Base-by-base conservation (phyloP, 1,140 invertebrate species). In the Aphis gossypii region DNA sequence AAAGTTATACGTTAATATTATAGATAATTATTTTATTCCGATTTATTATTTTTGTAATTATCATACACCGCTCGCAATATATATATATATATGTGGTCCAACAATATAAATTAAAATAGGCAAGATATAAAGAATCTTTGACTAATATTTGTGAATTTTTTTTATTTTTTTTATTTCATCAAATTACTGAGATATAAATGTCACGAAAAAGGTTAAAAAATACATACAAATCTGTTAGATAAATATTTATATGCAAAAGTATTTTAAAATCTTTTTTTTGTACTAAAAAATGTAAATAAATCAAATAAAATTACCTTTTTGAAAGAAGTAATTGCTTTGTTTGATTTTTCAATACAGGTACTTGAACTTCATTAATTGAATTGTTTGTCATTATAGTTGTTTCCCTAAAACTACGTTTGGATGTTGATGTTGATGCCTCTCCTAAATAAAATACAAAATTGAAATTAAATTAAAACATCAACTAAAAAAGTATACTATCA, bases 261-360 rank as follows among this genome's bases (percentile, higher is more conserved):
- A 82, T 82, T 82, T 82, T 38, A 82, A 38, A 38, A 18, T 38
- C n/a, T 82, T 38, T 82, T 82, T 82, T 82, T 82, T 38, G 11
- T 38, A 82, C 76, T 82, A 38, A 82, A 82, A 82, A 38, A 82
- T 82, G 76, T 82, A 82, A 82, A 82, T 35, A 38, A 82, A 82
- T 82, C 76, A 82, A 82, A 82, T 82, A 82, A 82, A 82, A 82
- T 82, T 82, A 82, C 76, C 76, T 82, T 82, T 82, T 82, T 82
- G 76, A 82, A 82, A 82, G 35, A 82, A 82, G 76, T 82, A 82
- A 82, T 82, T 82, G 35, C 35, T 82, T 82, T 82, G 76, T 82
- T 82, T 82, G 76, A 20, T 82, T 82, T 82, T 82, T 82, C 20
- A 35, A 82, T 82, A 18, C 76, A 82, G 76, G 35, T 38, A 38